These are phyloP conservation scores for Bovichtus variegatus DNA, from an alignment of 2,797 vertebrate species.

Conservation along the genomic window DNA sequence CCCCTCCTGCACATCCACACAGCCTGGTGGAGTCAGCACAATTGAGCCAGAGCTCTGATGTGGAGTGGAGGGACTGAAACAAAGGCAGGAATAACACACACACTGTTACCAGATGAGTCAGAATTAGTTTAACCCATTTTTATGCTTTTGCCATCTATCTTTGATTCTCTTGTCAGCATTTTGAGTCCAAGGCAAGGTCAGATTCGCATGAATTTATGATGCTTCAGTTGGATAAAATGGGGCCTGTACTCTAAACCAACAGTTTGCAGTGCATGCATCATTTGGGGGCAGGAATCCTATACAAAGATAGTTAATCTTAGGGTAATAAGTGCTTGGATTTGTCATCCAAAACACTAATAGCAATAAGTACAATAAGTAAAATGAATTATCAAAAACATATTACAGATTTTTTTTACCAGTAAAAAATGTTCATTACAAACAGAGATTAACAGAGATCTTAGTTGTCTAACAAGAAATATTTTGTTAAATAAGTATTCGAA, in stretches of 20 bases:
- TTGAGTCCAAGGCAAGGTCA: not conserved
- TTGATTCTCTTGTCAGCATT: not conserved
- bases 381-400: not conserved
- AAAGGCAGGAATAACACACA: not conserved
- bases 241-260: not conserved
- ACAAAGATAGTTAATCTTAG: not conserved
- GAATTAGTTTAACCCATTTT: no score
- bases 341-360: not conserved
- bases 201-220: not conserved
- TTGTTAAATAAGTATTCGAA: not conserved
- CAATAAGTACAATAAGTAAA: no score
- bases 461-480: not conserved
- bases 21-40: constrained; percentile 2
- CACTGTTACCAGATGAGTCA: no score
- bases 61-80: not conserved
- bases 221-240: not conserved
- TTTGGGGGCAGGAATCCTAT: not conserved
- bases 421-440: no score
- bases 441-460: not conserved
- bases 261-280: not conserved
- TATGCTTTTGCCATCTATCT: no score
- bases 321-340: not conserved
- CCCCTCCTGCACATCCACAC: constrained; percentile 18
- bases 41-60: not conserved
- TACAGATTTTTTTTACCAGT: not conserved